phyloP scores from a whole-genome alignment of 2,113 vertebrate species.

The Pagrus major region DNA sequence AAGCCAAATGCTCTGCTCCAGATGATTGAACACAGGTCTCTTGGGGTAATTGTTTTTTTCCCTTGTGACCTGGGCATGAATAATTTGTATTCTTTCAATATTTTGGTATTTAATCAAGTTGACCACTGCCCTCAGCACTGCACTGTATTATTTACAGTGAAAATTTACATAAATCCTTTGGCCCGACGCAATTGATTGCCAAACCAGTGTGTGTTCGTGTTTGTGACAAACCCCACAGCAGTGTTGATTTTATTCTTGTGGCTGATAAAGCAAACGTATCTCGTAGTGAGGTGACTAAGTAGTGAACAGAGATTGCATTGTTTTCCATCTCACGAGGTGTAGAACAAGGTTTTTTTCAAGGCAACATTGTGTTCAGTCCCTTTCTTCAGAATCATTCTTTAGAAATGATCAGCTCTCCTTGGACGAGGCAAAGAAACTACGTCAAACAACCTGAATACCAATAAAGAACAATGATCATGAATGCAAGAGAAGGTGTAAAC shows the following conservation, averaged over 20 bases:
- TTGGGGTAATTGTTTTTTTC: not conserved
- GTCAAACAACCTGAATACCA: not conserved
- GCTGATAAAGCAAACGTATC: not conserved
- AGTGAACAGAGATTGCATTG: not conserved
- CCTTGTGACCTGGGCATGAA: not conserved
- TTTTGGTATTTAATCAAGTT: not conserved
- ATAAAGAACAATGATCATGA: not conserved
- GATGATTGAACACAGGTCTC: not conserved
- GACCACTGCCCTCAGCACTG: not conserved
- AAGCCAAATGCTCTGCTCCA: not conserved
- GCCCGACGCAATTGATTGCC: not conserved
- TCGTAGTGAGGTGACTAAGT: not conserved
- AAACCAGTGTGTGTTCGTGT: not conserved
- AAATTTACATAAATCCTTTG: conserved; percentile 22
- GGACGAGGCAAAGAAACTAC: not conserved
- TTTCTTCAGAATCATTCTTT: not conserved
- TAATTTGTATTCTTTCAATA: not conserved
- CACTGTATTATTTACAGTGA: conserved; percentile 5
- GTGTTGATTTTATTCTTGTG: conserved; percentile 1
- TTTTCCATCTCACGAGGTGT: not conserved
- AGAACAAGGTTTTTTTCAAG: not conserved
- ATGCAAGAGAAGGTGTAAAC: not conserved
- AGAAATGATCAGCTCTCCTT: not conserved
- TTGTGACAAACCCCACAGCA: not conserved
- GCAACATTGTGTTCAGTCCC: not conserved